Evolutionary conservation across 30 jellyfish, hydroid and myxozoan genomes (phyloP).

Genomic region (Pelagia noctiluca): DNA sequence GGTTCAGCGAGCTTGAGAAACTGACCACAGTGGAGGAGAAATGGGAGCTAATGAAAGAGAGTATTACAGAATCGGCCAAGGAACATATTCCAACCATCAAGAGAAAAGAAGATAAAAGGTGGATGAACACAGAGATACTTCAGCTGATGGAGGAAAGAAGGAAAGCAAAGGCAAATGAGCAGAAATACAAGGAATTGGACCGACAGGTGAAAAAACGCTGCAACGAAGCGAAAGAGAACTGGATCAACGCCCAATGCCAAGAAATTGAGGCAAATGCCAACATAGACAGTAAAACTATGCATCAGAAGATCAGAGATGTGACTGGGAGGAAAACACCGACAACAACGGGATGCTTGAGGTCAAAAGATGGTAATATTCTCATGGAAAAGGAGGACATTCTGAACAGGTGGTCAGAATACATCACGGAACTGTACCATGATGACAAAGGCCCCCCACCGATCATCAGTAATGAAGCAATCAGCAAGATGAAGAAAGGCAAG

Average conservation of each 20-base stretch:
- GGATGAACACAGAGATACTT: background rate
- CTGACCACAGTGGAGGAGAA: background rate
- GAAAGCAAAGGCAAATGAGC: background rate
- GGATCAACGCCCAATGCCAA: background rate
- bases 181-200: background rate
- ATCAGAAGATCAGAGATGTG: background rate
- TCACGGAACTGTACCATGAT: constrained; percentile 35
- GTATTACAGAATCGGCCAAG: background rate
- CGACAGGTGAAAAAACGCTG: background rate
- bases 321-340: background rate
- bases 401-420: constrained; percentile 71
- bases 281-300: background rate
- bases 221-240: background rate
- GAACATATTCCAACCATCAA: background rate
- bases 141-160: background rate
- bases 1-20: background rate
- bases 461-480: background rate
- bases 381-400: constrained; percentile 56
- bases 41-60: background rate
- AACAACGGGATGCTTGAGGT: constrained; percentile 59
- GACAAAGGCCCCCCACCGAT: background rate
- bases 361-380: constrained; percentile 37
- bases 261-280: background rate
- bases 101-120: background rate
- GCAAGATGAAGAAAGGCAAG: background rate